Evolutionary conservation across 1,140 invertebrate species (phyloP).

Genomic region (Asbolus verrucosus): DNA sequence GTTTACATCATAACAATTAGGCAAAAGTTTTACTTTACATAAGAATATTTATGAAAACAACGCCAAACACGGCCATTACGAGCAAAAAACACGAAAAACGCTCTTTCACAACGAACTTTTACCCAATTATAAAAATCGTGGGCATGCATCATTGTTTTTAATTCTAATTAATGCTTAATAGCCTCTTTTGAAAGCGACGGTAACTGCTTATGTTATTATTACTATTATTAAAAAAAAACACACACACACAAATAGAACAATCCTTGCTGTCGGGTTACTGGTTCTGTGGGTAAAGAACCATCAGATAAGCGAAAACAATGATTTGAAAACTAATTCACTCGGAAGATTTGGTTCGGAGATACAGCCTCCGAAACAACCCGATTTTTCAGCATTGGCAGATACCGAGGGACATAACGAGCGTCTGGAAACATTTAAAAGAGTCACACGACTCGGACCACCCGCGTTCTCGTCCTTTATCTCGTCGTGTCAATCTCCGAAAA

Average conservation of each 20-base stretch:
- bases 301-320: conserved; percentile 1
- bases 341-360: conserved; percentile 1
- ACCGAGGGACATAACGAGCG: conserved; percentile 10
- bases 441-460: conserved; percentile 27
- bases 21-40: background rate
- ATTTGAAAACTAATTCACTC: conserved; percentile 3
- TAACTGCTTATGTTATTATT: no score
- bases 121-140: no score
- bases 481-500: conserved; percentile 4
- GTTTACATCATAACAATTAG: conserved; percentile 3
- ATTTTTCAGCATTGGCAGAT: conserved; percentile 28
- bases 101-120: background rate
- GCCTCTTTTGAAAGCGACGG: no score
- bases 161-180: no score
- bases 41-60: background rate
- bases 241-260: no score
- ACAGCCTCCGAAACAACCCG: conserved; percentile 5
- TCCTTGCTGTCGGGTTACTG: no score
- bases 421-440: conserved; percentile 8
- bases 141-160: no score
- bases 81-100: no score
- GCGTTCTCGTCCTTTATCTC: conserved; percentile 18
- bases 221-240: no score
- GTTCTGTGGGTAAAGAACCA: background rate
- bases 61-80: no score